Evolutionary conservation across 1,140 invertebrate genomes (phyloP).

Genomic region (Himalopsyche phryganea): DNA sequence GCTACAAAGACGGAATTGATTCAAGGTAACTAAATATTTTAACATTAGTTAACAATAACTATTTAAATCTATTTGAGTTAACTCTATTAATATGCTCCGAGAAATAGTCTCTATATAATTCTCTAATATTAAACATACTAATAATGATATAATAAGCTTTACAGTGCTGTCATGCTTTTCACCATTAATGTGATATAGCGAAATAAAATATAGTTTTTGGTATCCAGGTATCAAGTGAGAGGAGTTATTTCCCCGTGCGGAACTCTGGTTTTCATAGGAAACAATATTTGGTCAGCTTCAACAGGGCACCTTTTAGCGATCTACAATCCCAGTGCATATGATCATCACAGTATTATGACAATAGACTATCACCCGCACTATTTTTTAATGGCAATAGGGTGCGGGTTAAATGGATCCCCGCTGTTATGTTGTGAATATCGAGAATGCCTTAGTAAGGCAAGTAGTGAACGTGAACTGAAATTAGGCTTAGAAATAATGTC

Average conservation of each 20-base stretch:
- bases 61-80: no score
- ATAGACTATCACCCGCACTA: slow-evolving; percentile 28
- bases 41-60: no score
- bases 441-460: neutral
- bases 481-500: slow-evolving; percentile 22
- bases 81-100: no score
- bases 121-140: no score
- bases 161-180: no score
- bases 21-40: slow-evolving; percentile 7
- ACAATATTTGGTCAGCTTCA: slow-evolving; percentile 19
- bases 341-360: slow-evolving; percentile 28
- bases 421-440: slow-evolving; percentile 21
- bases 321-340: slow-evolving; percentile 22
- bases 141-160: no score
- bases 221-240: slow-evolving; percentile 31
- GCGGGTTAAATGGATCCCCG: slow-evolving; percentile 9
- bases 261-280: slow-evolving; percentile 29
- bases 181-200: no score
- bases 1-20: slow-evolving; percentile 26
- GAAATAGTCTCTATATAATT: no score
- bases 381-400: slow-evolving; percentile 21
- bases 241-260: slow-evolving; percentile 25
- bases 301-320: slow-evolving; percentile 24
- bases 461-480: slow-evolving; percentile 13
- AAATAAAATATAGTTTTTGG: no score